These are phyloP conservation scores for Neogale vison DNA, from an alignment of 2,113 vertebrate species.

Conservation along the genomic window DNA sequence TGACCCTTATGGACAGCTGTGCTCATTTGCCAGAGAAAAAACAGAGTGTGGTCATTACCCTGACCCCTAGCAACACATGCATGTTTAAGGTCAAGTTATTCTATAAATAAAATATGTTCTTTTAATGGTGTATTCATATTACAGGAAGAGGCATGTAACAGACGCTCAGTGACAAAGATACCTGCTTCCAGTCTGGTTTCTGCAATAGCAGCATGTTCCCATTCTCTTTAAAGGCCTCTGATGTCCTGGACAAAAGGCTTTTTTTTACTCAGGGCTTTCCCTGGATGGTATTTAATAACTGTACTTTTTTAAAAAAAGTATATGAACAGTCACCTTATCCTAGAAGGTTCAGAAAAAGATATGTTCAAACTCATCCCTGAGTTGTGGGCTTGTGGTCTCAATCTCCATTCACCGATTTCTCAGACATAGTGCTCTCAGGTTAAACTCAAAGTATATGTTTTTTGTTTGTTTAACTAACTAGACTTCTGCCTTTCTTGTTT, in stretches of 20 bases:
- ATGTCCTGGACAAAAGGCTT: background rate
- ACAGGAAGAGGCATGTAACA: background rate
- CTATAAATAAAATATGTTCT: conserved; percentile 10
- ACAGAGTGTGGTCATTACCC: background rate
- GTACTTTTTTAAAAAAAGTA: background rate
- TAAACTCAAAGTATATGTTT: background rate
- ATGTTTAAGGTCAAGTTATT: background rate
- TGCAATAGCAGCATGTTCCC: background rate
- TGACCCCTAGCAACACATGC: background rate
- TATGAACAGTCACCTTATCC: background rate
- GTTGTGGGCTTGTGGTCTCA: background rate
- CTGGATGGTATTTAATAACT: background rate
- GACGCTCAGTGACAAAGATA: background rate
- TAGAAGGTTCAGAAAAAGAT: background rate
- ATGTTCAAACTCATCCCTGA: background rate
- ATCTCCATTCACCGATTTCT: background rate
- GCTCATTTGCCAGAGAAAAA: background rate
- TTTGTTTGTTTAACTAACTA: background rate
- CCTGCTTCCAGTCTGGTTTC: background rate
- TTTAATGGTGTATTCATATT: background rate
- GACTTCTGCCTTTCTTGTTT: conserved; percentile 2
- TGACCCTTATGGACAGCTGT: background rate
- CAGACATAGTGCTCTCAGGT: background rate
- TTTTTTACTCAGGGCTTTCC: background rate
- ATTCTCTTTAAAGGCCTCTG: background rate